These are phyloP conservation scores for Columba janthina DNA, from an alignment of 2,113 vertebrate species.

Conservation along the genomic window DNA sequence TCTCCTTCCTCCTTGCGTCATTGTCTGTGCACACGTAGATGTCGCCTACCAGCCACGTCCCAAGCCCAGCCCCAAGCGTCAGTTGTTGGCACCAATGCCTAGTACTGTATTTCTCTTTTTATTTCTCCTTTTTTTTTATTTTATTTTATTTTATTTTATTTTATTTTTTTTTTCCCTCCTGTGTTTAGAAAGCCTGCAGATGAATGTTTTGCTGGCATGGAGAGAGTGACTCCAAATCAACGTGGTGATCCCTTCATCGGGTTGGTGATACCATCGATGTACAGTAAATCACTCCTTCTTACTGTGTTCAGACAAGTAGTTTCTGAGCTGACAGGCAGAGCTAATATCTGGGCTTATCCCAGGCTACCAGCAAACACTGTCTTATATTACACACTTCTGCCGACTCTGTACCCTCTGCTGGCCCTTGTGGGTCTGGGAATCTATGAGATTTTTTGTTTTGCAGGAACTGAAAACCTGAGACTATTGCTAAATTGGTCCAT, in stretches of 20 bases:
- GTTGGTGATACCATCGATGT: neutral
- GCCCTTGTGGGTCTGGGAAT: neutral
- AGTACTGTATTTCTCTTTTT: neutral
- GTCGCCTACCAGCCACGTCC: fast-evolving
- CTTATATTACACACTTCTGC: neutral
- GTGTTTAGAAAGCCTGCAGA: neutral
- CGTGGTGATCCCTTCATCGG: fast-evolving
- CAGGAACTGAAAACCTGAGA: slow-evolving; percentile 10
- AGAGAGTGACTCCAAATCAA: neutral
- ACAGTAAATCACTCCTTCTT: neutral
- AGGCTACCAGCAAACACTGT: neutral
- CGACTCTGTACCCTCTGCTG: neutral
- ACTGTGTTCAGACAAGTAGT: neutral
- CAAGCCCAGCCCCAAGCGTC: neutral
- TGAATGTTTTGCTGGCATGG: neutral
- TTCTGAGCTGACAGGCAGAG: neutral
- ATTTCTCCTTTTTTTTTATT: fast-evolving
- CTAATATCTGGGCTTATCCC: neutral
- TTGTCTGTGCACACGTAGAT: neutral
- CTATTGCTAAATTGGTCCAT: neutral
- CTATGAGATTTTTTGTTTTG: neutral
- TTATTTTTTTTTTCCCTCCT: neutral
- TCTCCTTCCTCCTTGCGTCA: neutral
- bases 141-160: too few relatives aligned
- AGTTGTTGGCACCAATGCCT: neutral